Evolutionary conservation across 2,888 invertebrate genomes (phyloP), one percentile per base, ranked within the genome.

Genomic region (Agrochola lychnidis): DNA sequence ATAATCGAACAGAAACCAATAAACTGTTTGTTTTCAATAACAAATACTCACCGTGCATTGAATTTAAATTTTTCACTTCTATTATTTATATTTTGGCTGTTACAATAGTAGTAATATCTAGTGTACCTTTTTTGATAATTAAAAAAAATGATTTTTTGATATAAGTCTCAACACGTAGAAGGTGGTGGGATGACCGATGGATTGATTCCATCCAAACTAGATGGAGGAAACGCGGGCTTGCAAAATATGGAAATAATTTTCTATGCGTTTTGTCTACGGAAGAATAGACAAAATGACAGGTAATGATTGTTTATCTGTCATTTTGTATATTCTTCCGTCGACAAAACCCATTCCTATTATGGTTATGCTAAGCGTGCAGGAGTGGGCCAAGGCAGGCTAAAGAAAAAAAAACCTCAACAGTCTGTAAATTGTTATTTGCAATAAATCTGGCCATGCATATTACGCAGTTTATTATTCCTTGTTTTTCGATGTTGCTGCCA

Each of bases 11-110:
- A 45, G 12, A 57, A 81, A 68, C 62, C 62, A 79, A 81, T 81
- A 62, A 71, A 80, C 56, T 36, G 73, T 63, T 78, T 77, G 70
- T 82, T 82, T 81, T 69, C 40, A 64, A 81, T 71, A 81, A 36
- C 62, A 61, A 81, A 81, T 64, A 71, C 53, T 48, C 10, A 45
- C 10, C 16, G 61, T 67, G 70, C 36, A 51, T 70, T 75, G 56
- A 70, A 75, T 80, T 74, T 62, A 70, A 66, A 57, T 2, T 42
- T 48, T 51, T 14, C 7, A 45, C 10, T 2, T 57, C 14, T 19
- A n/a, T 51, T 68, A 45, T 36, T 36, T 2, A 36, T 51, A 62
- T 64, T 64, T 78, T 42, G 7, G 0, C 14, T 36, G 16, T 22
- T 30, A 25, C 53, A 45, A 57, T 51, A 45, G 10, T 16, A 40